These are phyloP conservation scores for Ispidina lecontei DNA, from an alignment of 2,797 vertebrate species.

Conservation along the genomic window DNA sequence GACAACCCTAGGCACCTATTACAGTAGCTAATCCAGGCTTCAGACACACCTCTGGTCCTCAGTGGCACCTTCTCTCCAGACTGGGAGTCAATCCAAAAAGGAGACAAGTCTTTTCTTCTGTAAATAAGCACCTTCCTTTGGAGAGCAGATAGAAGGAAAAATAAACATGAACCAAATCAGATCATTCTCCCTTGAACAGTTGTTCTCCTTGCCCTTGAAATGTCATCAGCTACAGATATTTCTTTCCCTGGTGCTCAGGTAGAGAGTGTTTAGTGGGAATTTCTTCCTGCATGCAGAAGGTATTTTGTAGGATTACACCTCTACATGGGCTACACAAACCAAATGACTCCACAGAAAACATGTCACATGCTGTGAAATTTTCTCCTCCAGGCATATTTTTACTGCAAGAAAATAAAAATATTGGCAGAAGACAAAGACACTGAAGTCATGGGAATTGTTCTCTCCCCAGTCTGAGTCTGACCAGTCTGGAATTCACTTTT, in stretches of 20 bases:
- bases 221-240: not conserved
- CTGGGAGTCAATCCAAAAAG: slow-evolving; percentile 7
- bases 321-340: not conserved
- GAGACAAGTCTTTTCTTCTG: slow-evolving; percentile 18
- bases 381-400: slow-evolving; percentile 37
- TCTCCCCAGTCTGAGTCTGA: not conserved
- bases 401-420: slow-evolving; percentile 23
- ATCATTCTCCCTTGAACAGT: slow-evolving; percentile 13
- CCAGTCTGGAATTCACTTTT: not conserved
- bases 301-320: slow-evolving; percentile 33
- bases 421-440: not conserved
- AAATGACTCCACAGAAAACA: slow-evolving; percentile 44
- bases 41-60: not conserved
- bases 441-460: not conserved
- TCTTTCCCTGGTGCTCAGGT: slow-evolving; percentile 44
- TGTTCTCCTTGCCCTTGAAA: slow-evolving; percentile 49
- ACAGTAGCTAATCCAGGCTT: not conserved
- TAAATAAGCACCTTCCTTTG: slow-evolving; percentile 52
- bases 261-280: not conserved
- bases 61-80: not conserved
- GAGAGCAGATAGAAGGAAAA: slow-evolving; percentile 57
- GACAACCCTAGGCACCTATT: not conserved
- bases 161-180: slow-evolving; percentile 38
- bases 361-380: not conserved
- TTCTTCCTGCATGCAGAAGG: slow-evolving; percentile 17